These are phyloP conservation scores for Bombus picipes DNA, from an alignment of 1,140 invertebrate genomes.

Conservation along the genomic window DNA sequence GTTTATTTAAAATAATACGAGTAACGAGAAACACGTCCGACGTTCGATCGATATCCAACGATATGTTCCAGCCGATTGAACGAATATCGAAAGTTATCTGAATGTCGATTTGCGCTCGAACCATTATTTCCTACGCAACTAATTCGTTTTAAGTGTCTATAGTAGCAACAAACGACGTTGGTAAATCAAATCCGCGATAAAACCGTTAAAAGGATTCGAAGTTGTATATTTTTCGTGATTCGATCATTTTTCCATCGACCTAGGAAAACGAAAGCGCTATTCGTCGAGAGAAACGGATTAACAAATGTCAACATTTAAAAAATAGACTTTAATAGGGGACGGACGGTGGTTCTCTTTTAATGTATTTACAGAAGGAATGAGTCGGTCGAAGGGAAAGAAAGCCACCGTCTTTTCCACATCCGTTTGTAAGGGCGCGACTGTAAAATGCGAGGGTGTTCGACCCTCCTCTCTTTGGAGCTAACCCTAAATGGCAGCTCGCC, in stretches of 20 bases:
- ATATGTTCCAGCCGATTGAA: background rate
- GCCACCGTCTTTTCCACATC: conserved; percentile 70
- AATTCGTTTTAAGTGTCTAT: background rate
- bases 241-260: background rate
- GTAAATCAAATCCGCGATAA: background rate
- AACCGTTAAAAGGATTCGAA: background rate
- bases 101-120: background rate
- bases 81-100: background rate
- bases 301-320: conserved; percentile 55
- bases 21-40: background rate
- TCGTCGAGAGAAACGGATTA: conserved; percentile 18
- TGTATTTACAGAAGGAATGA: conserved; percentile 64
- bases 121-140: background rate
- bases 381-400: conserved; percentile 61
- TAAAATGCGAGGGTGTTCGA: conserved; percentile 50
- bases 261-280: background rate
- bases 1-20: background rate
- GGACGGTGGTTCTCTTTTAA: conserved; percentile 45
- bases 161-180: background rate
- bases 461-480: conserved; percentile 65
- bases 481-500: conserved; percentile 80
- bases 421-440: conserved; percentile 57
- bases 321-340: conserved; percentile 21
- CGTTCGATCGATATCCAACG: background rate
- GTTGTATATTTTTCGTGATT: background rate